Base-by-base conservation (phyloP, 2,797 vertebrate species). In the Cuculus canorus region DNA sequence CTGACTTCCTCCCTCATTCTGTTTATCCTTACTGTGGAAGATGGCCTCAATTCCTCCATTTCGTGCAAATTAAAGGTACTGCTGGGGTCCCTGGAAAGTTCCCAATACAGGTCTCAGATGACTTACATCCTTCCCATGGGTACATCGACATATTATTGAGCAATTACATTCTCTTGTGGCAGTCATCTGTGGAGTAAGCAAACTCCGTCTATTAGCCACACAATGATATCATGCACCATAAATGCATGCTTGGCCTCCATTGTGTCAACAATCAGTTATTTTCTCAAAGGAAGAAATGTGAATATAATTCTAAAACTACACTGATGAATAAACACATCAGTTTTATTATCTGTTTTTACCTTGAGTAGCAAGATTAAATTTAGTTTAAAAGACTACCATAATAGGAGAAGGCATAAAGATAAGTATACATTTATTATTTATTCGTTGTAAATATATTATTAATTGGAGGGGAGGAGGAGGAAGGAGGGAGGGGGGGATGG, bases 161-260 rank as follows among this genome's bases (percentile, higher is more conserved):
- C 93, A 97, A 97, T 96, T 88, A 53, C 95, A 96, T 97, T 97
- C 95, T 96, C 91, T 84, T 86, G 88, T 91, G 94, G 95, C 93
- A 97, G 95, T 96, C 93, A 96, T 88, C 93, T 96, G 91, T 94
- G 92, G 87, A 88, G 28, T 90, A 88, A 96, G 95, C 37, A 86
- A 91, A 96, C 82, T 92, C 93, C 79, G 69, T 93, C 71, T 79
- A 82, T 84, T 94, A 95, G 92, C 90, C 93, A 90, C 90, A 60
- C 18, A n/a, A 63, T 92, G 92, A 92, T 95, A 94, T 86, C 93
- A 93, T 91, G 92, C 35, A 10, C 92, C 85, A 88, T 90, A 86
- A 96, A 94, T 91, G 91, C 95, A 90, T 70, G 85, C 78, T 86
- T 94, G 93, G 91, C 85, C 93, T 96, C 87, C 77, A 56, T 82